Conservation (phyloP, 2,113 vertebrate species). For the Platysteira castanea region DNA sequence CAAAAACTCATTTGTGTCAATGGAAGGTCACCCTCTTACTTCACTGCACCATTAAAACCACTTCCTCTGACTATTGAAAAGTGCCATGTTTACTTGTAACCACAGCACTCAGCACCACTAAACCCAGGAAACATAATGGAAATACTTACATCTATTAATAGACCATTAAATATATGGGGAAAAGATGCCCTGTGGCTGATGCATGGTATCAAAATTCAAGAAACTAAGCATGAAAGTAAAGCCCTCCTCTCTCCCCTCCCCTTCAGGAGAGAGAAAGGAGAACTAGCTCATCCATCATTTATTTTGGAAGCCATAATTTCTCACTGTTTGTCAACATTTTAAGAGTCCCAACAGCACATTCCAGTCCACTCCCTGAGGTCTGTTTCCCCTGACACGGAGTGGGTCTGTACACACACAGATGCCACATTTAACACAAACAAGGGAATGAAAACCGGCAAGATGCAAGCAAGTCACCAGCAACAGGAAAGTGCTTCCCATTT, state of each 20-base stretch:
- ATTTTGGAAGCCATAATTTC: neutral
- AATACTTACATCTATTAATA: conserved; percentile 5
- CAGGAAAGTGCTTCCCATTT: accelerated
- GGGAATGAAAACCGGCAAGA: neutral
- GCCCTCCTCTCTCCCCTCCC: neutral
- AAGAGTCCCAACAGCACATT: neutral
- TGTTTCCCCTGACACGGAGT: neutral
- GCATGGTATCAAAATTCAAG: neutral
- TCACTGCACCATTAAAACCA: neutral
- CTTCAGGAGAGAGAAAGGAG: neutral
- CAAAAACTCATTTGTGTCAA: neutral
- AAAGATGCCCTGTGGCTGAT: neutral
- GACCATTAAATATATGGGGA: neutral
- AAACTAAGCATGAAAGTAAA: neutral
- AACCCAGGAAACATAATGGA: neutral
- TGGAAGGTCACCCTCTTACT: neutral
- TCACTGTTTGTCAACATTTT: neutral
- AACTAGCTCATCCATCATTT: neutral
- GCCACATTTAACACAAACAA: neutral
- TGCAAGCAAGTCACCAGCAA: neutral
- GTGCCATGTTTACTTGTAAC: neutral
- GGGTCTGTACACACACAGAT: neutral
- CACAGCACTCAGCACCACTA: neutral
- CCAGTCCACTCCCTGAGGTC: neutral
- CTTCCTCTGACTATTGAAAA: neutral